Base-by-base conservation (phyloP, 2,888 invertebrate genomes). In the Neelides folsomi region DNA sequence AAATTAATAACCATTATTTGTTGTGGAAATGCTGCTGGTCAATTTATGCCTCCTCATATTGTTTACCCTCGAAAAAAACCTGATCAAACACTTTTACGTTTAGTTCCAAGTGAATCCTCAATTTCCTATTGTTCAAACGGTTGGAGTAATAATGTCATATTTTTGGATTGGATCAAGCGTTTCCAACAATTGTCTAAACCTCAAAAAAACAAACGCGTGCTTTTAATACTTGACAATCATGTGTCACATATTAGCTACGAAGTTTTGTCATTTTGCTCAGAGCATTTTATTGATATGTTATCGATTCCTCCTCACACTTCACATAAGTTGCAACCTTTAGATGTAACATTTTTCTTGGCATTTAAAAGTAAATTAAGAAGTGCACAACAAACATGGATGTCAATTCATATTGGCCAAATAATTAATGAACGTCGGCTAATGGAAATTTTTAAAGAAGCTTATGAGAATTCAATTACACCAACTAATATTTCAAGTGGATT, bases 161-260 rank as follows among this genome's bases (percentile, higher is more conserved):
- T 68, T 52, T 52, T 64, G 1, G 59, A 65, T 43, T 66, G 67
- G 67, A 47, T 68, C 58, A 57, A 64, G 56, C 55, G 68, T 62
- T 69, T 69, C 43, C 60, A 58, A 56, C 54, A 51, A 50, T 62
- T 59, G 52, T 60, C 63, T 27, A 67, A 68, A 41, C 67, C 68
- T n/a, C 63, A 66, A 19, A 41, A 59, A 56, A 66, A 67, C 38
- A 57, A 65, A 58, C 69, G 68, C 18, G 62, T 69, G 16, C 53
- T 70, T 34, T 62, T 70, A 53, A 52, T 67, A 13, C 53, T 66
- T 15, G 65, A 66, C 49, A 66, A 66, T 50, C 67, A 67, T 54
- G 49, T 52, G 35, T 64, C 66, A 56, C 69, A 68, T 51, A 53
- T 64, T 6, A 62, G 63, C 40, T 52, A 66, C 15, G 53, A 60